Percentiles rank a stretch among this genome's conserved stretches.
These are phyloP conservation scores for Ctenomys sociabilis DNA, from an alignment of 2,113 vertebrate species.

Conservation along the genomic window DNA sequence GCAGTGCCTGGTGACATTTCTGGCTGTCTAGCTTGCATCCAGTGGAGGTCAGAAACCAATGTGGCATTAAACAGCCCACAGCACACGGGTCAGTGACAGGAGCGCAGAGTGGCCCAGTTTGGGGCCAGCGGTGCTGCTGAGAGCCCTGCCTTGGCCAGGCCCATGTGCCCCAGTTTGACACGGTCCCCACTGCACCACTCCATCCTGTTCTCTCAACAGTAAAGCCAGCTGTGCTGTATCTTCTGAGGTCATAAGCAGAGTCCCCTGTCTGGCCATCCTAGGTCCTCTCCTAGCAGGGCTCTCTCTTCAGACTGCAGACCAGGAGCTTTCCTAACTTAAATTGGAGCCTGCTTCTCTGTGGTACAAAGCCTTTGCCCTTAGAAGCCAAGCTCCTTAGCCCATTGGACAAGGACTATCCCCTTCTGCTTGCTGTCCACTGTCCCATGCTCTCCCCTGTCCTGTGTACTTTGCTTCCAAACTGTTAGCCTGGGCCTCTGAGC, in stretches of 20 bases:
- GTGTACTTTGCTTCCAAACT: neutral
- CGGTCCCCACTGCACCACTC: neutral
- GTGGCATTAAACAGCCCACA: neutral
- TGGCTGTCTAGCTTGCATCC: neutral
- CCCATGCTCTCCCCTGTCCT: neutral
- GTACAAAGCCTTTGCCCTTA: no score
- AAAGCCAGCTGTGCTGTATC: no score
- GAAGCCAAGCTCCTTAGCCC: neutral
- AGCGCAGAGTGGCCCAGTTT: accelerated
- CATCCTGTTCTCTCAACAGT: no score
- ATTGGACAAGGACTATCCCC: neutral
- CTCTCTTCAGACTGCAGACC: neutral
- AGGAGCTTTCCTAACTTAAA: no score
- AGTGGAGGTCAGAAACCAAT: neutral
- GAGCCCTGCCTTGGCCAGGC: accelerated
- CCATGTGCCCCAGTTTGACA: accelerated
- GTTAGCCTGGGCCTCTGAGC: neutral
- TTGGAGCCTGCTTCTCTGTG: neutral
- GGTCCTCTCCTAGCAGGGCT: neutral
- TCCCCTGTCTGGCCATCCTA: neutral
- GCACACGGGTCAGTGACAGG: neutral
- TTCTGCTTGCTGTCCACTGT: neutral
- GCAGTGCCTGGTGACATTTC: neutral
- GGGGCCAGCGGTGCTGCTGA: neutral
- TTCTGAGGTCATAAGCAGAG: neutral